Base-by-base conservation (phyloP, 2,797 vertebrate genomes). In the Eulemur rubriventer region DNA sequence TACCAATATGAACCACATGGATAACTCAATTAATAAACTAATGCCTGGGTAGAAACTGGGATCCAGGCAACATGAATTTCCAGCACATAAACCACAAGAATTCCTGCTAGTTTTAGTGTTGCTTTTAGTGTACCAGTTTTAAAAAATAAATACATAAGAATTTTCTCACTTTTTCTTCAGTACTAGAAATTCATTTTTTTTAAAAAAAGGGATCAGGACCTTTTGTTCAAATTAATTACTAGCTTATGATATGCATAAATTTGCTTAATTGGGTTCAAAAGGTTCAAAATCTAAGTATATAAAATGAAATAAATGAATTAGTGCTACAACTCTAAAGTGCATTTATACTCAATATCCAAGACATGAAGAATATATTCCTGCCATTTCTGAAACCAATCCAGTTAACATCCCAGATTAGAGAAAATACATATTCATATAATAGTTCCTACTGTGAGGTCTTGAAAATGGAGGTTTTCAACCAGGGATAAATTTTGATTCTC, bases 241-340 rank as follows among this genome's bases (percentile, higher is more conserved):
- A 91, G 59, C 17, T 82, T 95, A 75, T 61, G 33, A 82, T 82
- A 6, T 95, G 38, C 76, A 95, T 85, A 88, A 85, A 95, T 95
- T 75, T 96, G 75, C 79, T 94, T 89, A 89, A 96, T 43, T 89
- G 93, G 95, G 76, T 95, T 97, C 78, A 50, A 97, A 93, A 90
- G 63, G 61, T 57, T 96, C 67, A 46, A 95, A 76, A 30, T 75
- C 95, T 92, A 96, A 61, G 14, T 35, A 79, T 67, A 91, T 78
- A 59, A 91, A 91, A 86, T 87, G 88, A 87, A 95, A 79, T 52
- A 85, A 92, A 76, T 90, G 22, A 95, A 87, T 92, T 79, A 73
- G 59, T 22, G 41, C 50, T 85, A 28, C 16, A 95, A 88, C 48
- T 86, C 82, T 63, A 79, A 87, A 96, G 46, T 61, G 13, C 50